Percentiles rank a stretch among this genome's conserved stretches.
Evolutionary conservation across 2,113 vertebrate species (phyloP).

Genomic region (Trogon melanurus): DNA sequence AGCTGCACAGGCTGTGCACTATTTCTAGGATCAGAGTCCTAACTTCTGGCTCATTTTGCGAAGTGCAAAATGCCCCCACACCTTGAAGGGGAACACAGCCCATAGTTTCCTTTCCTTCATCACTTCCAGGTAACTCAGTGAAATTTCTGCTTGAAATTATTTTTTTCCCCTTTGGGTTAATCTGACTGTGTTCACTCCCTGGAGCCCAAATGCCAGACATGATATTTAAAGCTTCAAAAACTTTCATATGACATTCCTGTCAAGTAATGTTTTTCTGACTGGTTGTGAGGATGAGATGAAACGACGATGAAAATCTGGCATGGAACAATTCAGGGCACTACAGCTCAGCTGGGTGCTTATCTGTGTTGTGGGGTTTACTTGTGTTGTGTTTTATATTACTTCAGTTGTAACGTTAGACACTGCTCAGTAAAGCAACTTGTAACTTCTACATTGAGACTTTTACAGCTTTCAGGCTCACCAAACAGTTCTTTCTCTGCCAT

Average conservation of each 20-base stretch:
- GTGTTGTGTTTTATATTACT: background rate
- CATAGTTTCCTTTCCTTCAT: background rate
- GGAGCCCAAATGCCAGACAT: background rate
- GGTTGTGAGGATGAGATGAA: rapidly evolving
- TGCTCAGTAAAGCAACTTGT: background rate
- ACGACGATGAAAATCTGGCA: background rate
- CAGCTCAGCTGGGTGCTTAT: background rate
- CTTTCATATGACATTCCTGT: background rate
- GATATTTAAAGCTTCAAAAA: background rate
- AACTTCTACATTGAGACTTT: background rate
- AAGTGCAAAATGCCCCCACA: background rate
- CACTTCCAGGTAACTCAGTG: background rate
- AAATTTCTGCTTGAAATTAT: background rate
- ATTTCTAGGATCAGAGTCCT: background rate
- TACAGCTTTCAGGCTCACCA: background rate
- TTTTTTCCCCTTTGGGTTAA: background rate
- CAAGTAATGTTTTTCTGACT: background rate
- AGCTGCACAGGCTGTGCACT: background rate
- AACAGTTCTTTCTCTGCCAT: background rate
- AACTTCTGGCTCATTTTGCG: background rate
- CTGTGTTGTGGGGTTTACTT: rapidly evolving
- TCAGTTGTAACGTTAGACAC: background rate
- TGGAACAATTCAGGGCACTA: background rate
- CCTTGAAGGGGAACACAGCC: background rate
- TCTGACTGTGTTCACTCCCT: background rate